Evolutionary conservation across 1,140 invertebrate genomes (phyloP), one percentile per base, ranked within the genome.

Genomic region (Galleria mellonella): DNA sequence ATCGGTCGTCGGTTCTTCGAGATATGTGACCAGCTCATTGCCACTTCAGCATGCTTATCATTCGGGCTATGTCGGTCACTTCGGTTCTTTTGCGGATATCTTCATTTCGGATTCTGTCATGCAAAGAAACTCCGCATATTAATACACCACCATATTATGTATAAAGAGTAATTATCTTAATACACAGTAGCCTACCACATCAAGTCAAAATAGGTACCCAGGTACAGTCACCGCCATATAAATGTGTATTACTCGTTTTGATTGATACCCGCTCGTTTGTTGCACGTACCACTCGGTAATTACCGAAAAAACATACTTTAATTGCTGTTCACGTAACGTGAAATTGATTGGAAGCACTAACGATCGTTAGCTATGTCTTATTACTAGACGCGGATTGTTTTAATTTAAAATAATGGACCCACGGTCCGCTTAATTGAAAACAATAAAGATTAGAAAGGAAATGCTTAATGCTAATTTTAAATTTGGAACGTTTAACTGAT

Each of bases 261-360:
- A 75, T 72, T 68, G 64, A 75, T 68, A 59, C 35, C 31, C 38
- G 30, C 17, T 43, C 47, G 54, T 58, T 52, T 35, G 39, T 32
- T 39, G 32, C 33, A 59, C 47, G 51, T 51, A 46, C 42, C 47
- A 47, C 36, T 17, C 50, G 12, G 57, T 70, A 62, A 75, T 75
- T 64, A 66, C 52, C 56, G 58, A 68, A 70, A 70, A 70, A 75
- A 66, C 58, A 53, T 32, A 31, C 29, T 67, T 74, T 72, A 76
- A 76, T 72, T 66, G 53, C 52, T 52, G 47, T 55, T 50, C 62
- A 57, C 55, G 59, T 55, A 65, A 54, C 57, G 46, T 57, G 42
- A 59, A 70, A 73, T 62, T 60, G 59, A 70, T 60, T 54, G 57
- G 49, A 36, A 50, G 33, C 47, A 46, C 70, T 72, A 69, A 72